Conservation (phyloP, 1,140 invertebrate species). For the Scaptodrosophila lebanonensis region DNA sequence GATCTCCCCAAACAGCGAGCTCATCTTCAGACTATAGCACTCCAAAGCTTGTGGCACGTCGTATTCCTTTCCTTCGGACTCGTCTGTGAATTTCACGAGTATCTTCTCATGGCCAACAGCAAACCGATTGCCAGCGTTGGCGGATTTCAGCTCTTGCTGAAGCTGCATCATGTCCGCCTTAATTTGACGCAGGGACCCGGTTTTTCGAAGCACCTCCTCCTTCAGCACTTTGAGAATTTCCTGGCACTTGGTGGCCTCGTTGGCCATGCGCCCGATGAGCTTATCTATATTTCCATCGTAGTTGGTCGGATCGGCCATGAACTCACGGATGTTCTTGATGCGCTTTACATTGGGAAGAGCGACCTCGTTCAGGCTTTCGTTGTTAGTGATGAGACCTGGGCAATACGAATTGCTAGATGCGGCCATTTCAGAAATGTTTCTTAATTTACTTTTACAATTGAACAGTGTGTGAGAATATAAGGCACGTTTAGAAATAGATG, state of each 20-base stretch:
- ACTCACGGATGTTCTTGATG: conserved; percentile 23
- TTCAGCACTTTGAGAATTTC: conserved; percentile 7
- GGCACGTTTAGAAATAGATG: too few relatives aligned
- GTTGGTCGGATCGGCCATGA: conserved; percentile 14
- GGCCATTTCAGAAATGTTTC: conserved; percentile 17
- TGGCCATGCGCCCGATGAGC: conserved; percentile 3
- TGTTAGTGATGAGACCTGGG: conserved; percentile 11
- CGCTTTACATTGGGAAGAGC: conserved; percentile 20
- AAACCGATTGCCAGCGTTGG: background rate
- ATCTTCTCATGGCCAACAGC: conserved; percentile 3
- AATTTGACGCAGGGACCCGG: conserved; percentile 12
- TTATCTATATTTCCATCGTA: conserved; percentile 20
- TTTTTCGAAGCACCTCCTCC: conserved; percentile 14
- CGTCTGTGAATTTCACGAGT: conserved; percentile 28
- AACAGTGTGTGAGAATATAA: too few relatives aligned
- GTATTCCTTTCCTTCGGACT: conserved; percentile 23
- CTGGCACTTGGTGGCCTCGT: conserved; percentile 22
- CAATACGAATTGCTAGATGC: background rate
- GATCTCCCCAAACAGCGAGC: conserved; percentile 24
- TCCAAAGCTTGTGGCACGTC: conserved; percentile 23
- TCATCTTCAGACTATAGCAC: conserved; percentile 33
- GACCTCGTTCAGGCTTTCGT: background rate
- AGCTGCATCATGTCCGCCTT: conserved; percentile 35
- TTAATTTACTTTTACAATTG: too few relatives aligned
- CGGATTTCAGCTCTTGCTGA: conserved; percentile 8